phyloP scores from a whole-genome alignment of 2,888 invertebrate species.

The Spicauda simplicius region DNA sequence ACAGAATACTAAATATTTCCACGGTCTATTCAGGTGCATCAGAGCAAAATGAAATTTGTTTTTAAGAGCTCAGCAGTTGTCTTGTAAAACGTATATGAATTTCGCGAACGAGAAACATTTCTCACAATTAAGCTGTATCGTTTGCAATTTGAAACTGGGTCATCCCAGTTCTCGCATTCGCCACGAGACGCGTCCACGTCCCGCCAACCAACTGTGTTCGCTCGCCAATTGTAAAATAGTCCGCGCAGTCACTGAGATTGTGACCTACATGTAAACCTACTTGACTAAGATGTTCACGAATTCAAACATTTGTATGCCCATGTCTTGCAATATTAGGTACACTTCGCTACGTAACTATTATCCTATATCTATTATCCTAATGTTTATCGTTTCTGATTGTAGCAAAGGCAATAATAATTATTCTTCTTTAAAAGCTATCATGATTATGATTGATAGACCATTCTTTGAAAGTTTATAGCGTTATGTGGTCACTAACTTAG shows the following conservation, averaged over 20 bases:
- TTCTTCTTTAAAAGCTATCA: too few relatives aligned
- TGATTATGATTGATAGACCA: too few relatives aligned
- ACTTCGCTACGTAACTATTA: too few relatives aligned
- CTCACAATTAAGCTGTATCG: not conserved
- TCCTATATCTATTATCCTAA: too few relatives aligned
- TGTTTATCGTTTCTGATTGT: too few relatives aligned
- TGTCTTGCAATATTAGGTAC: too few relatives aligned
- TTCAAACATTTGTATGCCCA: not conserved
- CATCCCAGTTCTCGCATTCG: not conserved
- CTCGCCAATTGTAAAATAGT: constrained; percentile 6
- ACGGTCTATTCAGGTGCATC: too few relatives aligned
- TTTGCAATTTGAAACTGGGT: constrained; percentile 16
- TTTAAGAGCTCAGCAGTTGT: not conserved
- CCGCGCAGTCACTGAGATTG: not conserved
- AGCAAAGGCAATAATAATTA: too few relatives aligned
- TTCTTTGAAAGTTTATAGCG: too few relatives aligned
- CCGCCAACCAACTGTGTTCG: not conserved
- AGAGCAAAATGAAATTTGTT: too few relatives aligned
- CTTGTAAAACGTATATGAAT: not conserved
- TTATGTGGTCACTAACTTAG: too few relatives aligned
- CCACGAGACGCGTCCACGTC: not conserved
- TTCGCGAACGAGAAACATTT: constrained; percentile 1
- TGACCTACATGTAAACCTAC: constrained; percentile 3
- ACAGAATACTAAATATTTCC: too few relatives aligned
- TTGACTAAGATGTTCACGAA: not conserved